These are phyloP conservation scores for Mixornis gularis DNA, from an alignment of 2,113 vertebrate species.

Conservation along the genomic window DNA sequence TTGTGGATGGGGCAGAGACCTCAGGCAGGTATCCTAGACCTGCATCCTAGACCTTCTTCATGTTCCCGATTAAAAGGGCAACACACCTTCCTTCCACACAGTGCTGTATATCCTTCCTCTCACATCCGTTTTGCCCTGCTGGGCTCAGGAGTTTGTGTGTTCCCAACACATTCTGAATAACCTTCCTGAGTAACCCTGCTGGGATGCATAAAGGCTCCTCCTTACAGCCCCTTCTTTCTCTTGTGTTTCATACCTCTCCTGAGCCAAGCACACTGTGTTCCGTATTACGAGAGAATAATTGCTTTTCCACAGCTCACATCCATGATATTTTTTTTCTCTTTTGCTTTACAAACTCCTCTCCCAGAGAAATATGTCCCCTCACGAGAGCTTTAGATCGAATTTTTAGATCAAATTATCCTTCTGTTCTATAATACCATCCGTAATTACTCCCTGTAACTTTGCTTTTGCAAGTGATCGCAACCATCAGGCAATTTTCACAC, in stretches of 20 bases:
- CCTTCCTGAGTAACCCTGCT: neutral
- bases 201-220: neutral
- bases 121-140: neutral
- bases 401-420: constrained; percentile 69
- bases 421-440: constrained; percentile 52
- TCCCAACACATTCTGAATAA: neutral
- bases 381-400: constrained; percentile 57
- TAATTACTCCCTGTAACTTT: constrained; percentile 66
- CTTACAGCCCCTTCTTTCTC: neutral
- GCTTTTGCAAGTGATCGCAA: constrained; percentile 60
- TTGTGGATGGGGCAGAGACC: neutral
- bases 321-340: constrained; percentile 36
- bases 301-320: constrained; percentile 51
- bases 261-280: constrained; percentile 38
- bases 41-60: neutral
- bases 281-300: constrained; percentile 64
- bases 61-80: neutral
- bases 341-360: constrained; percentile 57
- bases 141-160: neutral
- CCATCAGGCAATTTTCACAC: constrained; percentile 68
- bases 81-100: neutral
- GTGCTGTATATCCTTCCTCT: neutral
- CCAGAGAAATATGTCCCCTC: constrained; percentile 41
- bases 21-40: neutral
- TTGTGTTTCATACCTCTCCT: constrained; percentile 40